Evolutionary conservation across 1,140 invertebrate species (phyloP).

Genomic region (Pantala flavescens): DNA sequence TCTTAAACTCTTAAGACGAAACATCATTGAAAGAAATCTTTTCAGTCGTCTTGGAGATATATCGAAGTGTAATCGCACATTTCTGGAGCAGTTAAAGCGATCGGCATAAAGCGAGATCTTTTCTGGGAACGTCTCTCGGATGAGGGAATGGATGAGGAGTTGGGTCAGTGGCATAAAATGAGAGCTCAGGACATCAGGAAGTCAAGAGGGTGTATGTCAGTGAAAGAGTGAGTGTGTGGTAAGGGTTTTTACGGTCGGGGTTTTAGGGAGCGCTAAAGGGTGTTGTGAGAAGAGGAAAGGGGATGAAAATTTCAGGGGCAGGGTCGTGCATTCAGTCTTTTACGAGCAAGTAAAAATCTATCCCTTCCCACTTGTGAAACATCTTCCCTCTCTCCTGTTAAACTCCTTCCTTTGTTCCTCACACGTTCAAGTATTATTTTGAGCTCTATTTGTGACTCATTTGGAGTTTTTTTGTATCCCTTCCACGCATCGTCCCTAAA

Average conservation of each 20-base stretch:
- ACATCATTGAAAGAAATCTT: too few relatives aligned
- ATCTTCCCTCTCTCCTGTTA: not conserved
- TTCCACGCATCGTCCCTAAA: too few relatives aligned
- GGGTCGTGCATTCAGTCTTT: slow-evolving; percentile 8
- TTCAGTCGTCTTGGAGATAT: too few relatives aligned
- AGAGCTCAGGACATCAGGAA: not conserved
- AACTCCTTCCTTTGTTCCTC: not conserved
- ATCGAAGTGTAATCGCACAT: too few relatives aligned
- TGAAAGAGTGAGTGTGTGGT: slow-evolving; percentile 8
- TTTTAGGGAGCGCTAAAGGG: not conserved
- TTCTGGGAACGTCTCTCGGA: not conserved
- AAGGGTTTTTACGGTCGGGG: not conserved
- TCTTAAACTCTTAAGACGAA: too few relatives aligned
- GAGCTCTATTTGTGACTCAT: too few relatives aligned
- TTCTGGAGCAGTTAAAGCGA: too few relatives aligned
- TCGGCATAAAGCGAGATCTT: too few relatives aligned
- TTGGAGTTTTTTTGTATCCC: too few relatives aligned
- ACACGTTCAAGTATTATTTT: not conserved
- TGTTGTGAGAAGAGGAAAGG: not conserved
- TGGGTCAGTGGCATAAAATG: not conserved
- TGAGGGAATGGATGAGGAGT: not conserved
- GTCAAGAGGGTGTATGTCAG: not conserved
- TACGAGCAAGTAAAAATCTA: slow-evolving; percentile 2
- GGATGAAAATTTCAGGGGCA: slow-evolving; percentile 8
- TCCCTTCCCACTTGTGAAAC: not conserved